Base-by-base conservation (phyloP, 2,888 invertebrate species). In the Euplagia quadripunctaria region DNA sequence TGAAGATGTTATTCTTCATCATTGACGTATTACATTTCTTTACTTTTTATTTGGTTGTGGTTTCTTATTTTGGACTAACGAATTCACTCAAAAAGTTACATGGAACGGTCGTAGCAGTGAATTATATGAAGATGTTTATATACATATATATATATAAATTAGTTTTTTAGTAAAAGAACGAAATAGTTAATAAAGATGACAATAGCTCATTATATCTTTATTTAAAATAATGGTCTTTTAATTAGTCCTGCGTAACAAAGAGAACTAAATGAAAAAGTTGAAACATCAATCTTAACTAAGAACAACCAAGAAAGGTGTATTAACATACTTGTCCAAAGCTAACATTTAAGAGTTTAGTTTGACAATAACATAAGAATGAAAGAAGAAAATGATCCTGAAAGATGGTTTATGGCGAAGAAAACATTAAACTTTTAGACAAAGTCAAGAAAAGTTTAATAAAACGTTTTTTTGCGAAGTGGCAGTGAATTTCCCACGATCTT, bases 401-500 rank as follows among this genome's bases (percentile, higher is more conserved):
- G 61, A 31, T 61, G 43, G 42, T 64, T 31, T n/a, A 42, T 64
- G n/a, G 17, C 12, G 16, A 17, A 64, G 42, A 42, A 64, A 64
- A 64, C 43, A 64, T 14, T 46, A 8, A 64, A 31, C 41, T 78
- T 68, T 69, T 49, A 72, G 63, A 64, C 71, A 75, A 76, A 82
- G 73, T 73, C 70, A 71, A 64, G 72, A 55, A 51, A 72, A 79
- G 72, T 74, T 66, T 67, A 68, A 74, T 73, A 71, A 64, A 70
- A 51, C 69, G 61, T 66, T 76, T 74, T 80, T 77, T 69, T 58
- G 55, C 71, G 68, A 79, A 79, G 65, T 73, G 74, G 73, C 72
- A 70, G 72, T 67, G 73, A 77, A 77, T 71, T 75, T 84, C 75
- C 65, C 11, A 74, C 52, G 79, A 69, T 78, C 75, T 78, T 74